These are phyloP conservation scores for Stegodyphus mimosarum DNA, from an alignment of 1,140 invertebrate genomes.

Conservation along the genomic window DNA sequence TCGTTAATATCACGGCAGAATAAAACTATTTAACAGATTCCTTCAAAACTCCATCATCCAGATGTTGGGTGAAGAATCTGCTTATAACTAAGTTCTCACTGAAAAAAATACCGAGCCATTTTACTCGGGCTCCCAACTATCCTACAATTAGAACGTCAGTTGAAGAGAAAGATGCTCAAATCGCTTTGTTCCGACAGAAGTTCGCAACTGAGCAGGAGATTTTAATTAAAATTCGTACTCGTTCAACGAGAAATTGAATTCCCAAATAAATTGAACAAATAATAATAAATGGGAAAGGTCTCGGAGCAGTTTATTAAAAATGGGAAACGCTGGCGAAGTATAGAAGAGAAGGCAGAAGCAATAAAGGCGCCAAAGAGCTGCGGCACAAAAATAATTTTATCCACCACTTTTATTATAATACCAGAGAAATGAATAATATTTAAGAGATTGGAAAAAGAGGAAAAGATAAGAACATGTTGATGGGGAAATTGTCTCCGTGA, in stretches of 20 bases:
- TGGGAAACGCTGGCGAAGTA: too few relatives aligned
- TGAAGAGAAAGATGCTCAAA: neutral
- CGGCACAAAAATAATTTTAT: neutral
- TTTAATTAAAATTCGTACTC: constrained; percentile 27
- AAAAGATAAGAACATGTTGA: constrained; percentile 6
- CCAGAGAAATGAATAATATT: constrained; percentile 20
- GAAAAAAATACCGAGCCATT: too few relatives aligned
- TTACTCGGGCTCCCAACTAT: too few relatives aligned
- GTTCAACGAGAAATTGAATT: constrained; percentile 16
- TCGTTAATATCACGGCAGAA: too few relatives aligned
- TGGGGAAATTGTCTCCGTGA: constrained; percentile 6
- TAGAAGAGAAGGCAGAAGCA: too few relatives aligned
- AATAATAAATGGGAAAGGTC: neutral
- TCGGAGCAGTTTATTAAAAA: too few relatives aligned
- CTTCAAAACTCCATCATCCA: too few relatives aligned
- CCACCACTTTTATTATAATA: constrained; percentile 1
- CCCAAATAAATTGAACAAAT: constrained; percentile 35
- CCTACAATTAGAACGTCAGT: too few relatives aligned
- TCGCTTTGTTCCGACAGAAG: neutral
- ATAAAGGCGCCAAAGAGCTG: neutral
- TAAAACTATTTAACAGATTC: too few relatives aligned
- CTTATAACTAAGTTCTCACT: too few relatives aligned
- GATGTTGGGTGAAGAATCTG: too few relatives aligned
- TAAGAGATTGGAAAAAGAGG: neutral
- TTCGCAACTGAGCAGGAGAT: neutral